Conservation (phyloP, 2,113 vertebrate genomes). For the Prochilodus magdalenae region DNA sequence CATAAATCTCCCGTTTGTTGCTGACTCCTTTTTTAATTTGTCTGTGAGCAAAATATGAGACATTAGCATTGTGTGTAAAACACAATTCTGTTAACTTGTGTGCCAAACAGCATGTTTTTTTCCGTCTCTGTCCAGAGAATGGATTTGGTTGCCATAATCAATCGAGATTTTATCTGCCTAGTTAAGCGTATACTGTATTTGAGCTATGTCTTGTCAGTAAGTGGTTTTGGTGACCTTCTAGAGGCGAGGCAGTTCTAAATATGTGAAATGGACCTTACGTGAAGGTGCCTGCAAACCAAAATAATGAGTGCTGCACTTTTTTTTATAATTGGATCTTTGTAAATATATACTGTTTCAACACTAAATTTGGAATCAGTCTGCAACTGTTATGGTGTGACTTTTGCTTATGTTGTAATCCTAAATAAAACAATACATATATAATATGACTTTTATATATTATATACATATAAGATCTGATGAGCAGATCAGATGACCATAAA, state of each 20-base stretch:
- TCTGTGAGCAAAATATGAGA: conserved; percentile 30
- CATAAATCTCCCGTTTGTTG: neutral
- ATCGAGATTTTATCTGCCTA: conserved; percentile 52
- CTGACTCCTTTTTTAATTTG: conserved; percentile 22
- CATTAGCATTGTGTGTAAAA: conserved; percentile 20
- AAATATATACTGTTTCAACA: neutral
- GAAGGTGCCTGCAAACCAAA: conserved; percentile 21
- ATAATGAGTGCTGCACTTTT: conserved; percentile 4
- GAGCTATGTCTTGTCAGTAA: neutral
- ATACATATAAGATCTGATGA: neutral
- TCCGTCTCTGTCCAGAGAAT: conserved; percentile 45
- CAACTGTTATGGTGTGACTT: too few species aligned
- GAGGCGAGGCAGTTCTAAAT: neutral
- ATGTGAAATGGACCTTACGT: conserved; percentile 2
- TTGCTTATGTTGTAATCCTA: too few species aligned
- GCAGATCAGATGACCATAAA: neutral
- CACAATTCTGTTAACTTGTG: conserved; percentile 33
- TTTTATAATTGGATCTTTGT: conserved; percentile 7
- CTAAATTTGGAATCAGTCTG: neutral
- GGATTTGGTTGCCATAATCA: conserved; percentile 52
- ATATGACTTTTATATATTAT: too few species aligned
- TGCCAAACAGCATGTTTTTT: conserved; percentile 70
- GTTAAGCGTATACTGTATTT: neutral
- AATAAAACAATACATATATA: too few species aligned
- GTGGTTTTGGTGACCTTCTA: conserved; percentile 1